Evolutionary conservation across 2,888 invertebrate species (phyloP), one percentile per base, ranked within the genome.

Genomic region (Microctonus hyperodae): DNA sequence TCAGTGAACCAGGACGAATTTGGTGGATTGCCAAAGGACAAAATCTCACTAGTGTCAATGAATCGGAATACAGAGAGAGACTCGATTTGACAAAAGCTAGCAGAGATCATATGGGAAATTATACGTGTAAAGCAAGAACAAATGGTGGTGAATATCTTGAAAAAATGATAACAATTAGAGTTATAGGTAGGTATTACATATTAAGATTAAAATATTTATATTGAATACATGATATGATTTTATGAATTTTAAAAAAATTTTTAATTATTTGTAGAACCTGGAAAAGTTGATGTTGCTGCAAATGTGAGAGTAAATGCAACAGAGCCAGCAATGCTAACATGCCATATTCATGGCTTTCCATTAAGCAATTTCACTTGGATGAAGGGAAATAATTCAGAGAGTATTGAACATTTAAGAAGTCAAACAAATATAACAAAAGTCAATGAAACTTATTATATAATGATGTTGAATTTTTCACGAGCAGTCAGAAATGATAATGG

Each of bases 401-500:
- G 82, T 63, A 77, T 76, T 13, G 79, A 83, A 40, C 75, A 78
- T n/a, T 71, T 84, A 53, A 76, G 83, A 63, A 84, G 83, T 65
- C 82, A 81, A 50, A 82, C 85, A 1, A 78, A 74, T 56, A 76
- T 85, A n/a, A 74, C 76, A 4, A 76, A 77, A 53, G 73, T 89
- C 2, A 89, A 89, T 78, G 84, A 86, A 6, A 91, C 90, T 5
- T 85, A 86, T 68, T 85, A 89, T 3, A 87, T 88, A 76, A 88
- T 89, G 56, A 88, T 87, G 0, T 84, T 91, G 58, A 85, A 84
- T 76, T 85, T 91, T 60, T 82, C 86, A 1, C 87, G 88, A 75
- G 85, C 90, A 0, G 85, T 87, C 10, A 88, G 89, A 70, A 90
- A 90, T 75, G 91, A 93, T 77, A 93, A 93, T 80, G 94, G 93